A percentile compares a stretch with the other conserved stretches of the same genome.
Evolutionary conservation across 2,888 invertebrate species (phyloP).

Genomic region (Brachypalpus laphriformis): DNA sequence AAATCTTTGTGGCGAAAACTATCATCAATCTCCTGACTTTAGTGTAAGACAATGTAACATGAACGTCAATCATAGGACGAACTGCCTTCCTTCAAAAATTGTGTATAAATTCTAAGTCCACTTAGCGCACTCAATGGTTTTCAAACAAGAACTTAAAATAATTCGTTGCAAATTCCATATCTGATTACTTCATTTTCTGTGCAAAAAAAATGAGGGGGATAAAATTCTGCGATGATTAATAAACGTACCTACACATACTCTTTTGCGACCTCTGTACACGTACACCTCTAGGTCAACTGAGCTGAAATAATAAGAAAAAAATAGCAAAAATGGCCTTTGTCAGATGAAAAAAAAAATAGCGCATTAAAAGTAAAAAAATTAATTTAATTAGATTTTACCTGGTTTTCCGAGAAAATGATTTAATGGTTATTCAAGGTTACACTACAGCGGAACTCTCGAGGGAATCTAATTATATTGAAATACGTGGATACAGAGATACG

Average conservation of each 20-base stretch:
- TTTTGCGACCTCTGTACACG: neutral
- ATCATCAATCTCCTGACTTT: no score
- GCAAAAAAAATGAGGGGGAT: neutral
- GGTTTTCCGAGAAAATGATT: slow-evolving; percentile 54
- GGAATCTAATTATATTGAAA: slow-evolving; percentile 6
- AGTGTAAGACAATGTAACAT: no score
- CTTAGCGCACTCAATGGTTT: no score
- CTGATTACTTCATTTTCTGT: neutral
- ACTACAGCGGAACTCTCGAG: slow-evolving; percentile 3
- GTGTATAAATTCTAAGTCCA: no score
- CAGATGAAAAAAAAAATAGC: neutral
- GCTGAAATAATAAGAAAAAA: neutral
- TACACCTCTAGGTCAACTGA: slow-evolving; percentile 19
- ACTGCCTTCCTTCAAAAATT: no score
- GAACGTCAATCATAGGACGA: no score
- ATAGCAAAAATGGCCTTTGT: slow-evolving; percentile 3
- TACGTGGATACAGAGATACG: no score
- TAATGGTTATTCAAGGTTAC: slow-evolving; percentile 29
- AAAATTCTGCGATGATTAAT: slow-evolving; percentile 16
- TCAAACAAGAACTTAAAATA: no score
- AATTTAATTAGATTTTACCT: slow-evolving; percentile 34
- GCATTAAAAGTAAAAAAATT: neutral
- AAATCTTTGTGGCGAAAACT: no score
- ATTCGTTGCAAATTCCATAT: neutral
- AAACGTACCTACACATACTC: neutral